A percentile compares a stretch with the other conserved stretches of the same genome.
phyloP scores from a whole-genome alignment of 2,113 vertebrate genomes.

The Crypturellus undulatus region DNA sequence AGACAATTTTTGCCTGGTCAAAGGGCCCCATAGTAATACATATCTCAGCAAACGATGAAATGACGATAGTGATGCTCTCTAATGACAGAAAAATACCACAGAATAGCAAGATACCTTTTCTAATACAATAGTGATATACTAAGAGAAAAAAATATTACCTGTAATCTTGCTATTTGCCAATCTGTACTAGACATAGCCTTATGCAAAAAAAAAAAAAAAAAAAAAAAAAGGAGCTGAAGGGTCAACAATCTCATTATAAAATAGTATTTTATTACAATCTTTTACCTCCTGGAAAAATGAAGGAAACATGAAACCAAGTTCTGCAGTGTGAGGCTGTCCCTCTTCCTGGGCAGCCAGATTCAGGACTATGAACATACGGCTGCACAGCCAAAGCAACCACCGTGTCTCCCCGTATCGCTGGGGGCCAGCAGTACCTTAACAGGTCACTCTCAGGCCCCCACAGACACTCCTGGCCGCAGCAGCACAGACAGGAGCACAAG shows the following conservation, averaged over 20 bases:
- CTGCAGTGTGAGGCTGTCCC: background rate
- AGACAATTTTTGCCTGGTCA: conserved; percentile 8
- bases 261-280: background rate
- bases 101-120: background rate
- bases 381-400: background rate
- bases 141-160: background rate
- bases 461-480: background rate
- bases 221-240: background rate
- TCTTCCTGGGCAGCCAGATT: background rate
- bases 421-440: background rate
- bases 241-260: background rate
- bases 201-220: too few species aligned
- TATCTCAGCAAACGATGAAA: background rate
- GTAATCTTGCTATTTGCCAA: background rate
- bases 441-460: background rate
- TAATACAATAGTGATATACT: background rate
- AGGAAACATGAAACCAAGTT: background rate
- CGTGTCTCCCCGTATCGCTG: background rate
- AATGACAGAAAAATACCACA: conserved; percentile 29
- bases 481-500: background rate
- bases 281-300: background rate
- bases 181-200: background rate
- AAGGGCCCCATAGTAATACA: background rate
- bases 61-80: background rate
- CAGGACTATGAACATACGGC: background rate